Base-by-base conservation (phyloP, 2,888 invertebrate species). In the Hoplodrina blanda region DNA sequence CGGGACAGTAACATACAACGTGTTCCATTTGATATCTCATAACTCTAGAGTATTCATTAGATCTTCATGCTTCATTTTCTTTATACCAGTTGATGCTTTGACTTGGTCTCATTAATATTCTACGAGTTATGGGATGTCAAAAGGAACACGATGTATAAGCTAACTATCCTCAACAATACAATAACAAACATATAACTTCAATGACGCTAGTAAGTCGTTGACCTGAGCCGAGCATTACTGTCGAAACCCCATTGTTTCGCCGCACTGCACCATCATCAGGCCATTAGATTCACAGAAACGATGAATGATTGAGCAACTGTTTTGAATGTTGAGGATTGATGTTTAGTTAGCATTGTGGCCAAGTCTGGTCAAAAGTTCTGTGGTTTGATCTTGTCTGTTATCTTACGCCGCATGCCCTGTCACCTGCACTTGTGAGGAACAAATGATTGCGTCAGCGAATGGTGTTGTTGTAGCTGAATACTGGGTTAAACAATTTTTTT, bases 181-280 rank as follows among this genome's bases (percentile, higher is more conserved):
- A 53, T 55, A 11, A 52, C 6, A 61, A 67, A 65, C 19, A 64
- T 69, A 65, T 62, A 46, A 62, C 30, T 25, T 62, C 57, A 68
- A 62, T 70, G 62, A 54, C 50, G 60, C 30, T 57, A 50, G 49
- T 20, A 62, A 46, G 69, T 72, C 67, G 60, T 66, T 66, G 81
- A 83, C 77, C 79, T 20, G 50, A 57, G 44, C 56, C n/a, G 37
- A 60, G 63, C 57, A 72, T 62, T 61, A 81, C 76, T 82, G 82
- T 82, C 52, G 63, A 60, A 73, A 69, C 69, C 55, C 60, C 37
- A 83, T 83, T 82, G 82, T 83, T 81, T 81, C 69, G 66, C 73
- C 63, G 80, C 76, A 78, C 63, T 80, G 80, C 80, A 79, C 61
- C 71, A 79, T 60, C 69, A 76, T 19, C 62, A 20, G 41, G 37